These are phyloP conservation scores for Prenolepis imparis DNA, from an alignment of 2,888 invertebrate species.

Conservation along the genomic window DNA sequence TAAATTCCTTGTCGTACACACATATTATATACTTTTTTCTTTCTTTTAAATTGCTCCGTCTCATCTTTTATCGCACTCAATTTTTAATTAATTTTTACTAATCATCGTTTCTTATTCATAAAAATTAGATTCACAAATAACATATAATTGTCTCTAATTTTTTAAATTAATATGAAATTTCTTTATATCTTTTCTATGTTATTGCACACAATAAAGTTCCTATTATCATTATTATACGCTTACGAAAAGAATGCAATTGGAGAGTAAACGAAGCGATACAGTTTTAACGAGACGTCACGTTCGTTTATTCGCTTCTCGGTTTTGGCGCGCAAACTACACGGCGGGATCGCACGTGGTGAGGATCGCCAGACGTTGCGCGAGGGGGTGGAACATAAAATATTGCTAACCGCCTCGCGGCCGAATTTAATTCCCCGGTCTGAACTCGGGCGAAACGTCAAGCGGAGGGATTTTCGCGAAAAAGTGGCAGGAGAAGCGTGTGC, in stretches of 20 bases:
- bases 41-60: background rate
- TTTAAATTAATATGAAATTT: background rate
- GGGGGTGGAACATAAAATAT: constrained; percentile 72
- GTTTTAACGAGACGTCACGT: constrained; percentile 35
- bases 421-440: constrained; percentile 77
- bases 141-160: too few species aligned
- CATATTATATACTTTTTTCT: background rate
- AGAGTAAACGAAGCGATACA: constrained; percentile 3
- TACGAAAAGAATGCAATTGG: background rate
- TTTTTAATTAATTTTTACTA: background rate
- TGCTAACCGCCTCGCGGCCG: constrained; percentile 74
- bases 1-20: background rate
- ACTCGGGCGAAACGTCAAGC: constrained; percentile 64
- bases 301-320: constrained; percentile 54
- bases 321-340: constrained; percentile 66
- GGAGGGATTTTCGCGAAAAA: constrained; percentile 65
- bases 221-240: background rate
- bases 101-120: background rate
- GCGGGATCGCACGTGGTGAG: constrained; percentile 34
- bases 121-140: background rate
- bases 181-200: background rate
- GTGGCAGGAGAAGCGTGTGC: constrained; percentile 26
- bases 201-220: background rate
- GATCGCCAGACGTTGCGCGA: background rate
- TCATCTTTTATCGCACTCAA: background rate